Conservation (phyloP, 64 coral and sea anemone species). For the Montipora capricornis region DNA sequence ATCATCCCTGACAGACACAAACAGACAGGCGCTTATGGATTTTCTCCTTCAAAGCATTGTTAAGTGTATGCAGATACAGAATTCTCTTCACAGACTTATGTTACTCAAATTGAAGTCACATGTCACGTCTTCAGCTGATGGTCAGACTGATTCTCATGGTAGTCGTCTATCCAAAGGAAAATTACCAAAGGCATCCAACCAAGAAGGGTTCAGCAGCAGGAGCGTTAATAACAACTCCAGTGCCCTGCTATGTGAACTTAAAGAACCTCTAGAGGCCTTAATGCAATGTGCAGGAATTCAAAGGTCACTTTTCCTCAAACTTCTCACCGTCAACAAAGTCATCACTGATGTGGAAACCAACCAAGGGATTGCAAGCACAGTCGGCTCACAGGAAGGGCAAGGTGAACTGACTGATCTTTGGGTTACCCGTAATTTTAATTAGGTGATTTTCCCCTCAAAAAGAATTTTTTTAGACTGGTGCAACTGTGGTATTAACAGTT, state of each 20-base stretch:
- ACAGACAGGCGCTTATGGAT: neutral
- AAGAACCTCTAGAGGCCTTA: conserved; percentile 7
- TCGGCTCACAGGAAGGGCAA: neutral
- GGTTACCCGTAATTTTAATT: too few relatives aligned
- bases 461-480: too few relatives aligned
- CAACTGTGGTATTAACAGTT: too few relatives aligned
- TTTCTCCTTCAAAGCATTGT: conserved; percentile 5
- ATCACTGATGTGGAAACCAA: neutral
- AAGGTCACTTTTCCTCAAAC: conserved; percentile 20
- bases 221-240: neutral
- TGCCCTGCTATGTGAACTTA: conserved; percentile 1
- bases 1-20: neutral
- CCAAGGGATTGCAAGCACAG: neutral
- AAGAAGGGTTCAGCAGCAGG: neutral
- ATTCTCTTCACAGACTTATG: conserved; percentile 27
- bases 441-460: too few relatives aligned
- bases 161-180: neutral
- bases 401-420: neutral
- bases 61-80: conserved; percentile 45
- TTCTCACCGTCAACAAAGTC: neutral
- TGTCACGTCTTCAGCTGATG: neutral
- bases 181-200: neutral
- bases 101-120: conserved; percentile 2
- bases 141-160: neutral
- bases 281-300: conserved; percentile 56